phyloP scores from a whole-genome alignment of 2,113 vertebrate genomes.

The Egretta garzetta region DNA sequence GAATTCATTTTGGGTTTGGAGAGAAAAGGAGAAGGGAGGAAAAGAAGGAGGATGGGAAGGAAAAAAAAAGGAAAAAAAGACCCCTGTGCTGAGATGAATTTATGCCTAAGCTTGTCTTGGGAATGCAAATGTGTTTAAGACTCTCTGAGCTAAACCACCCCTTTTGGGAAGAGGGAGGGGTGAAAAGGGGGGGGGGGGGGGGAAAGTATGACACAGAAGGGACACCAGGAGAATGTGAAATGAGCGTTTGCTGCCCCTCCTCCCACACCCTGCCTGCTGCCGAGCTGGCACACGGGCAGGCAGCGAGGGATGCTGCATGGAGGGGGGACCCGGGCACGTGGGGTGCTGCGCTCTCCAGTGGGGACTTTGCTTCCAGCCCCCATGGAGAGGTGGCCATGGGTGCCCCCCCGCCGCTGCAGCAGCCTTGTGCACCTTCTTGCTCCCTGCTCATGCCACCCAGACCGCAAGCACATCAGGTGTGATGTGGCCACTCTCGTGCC shows the following conservation, averaged over 20 bases:
- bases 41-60: neutral
- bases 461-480: neutral
- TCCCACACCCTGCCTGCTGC: conserved; percentile 1
- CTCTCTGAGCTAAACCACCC: conserved; percentile 52
- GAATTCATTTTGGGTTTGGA: conserved; percentile 47
- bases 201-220: conserved; percentile 23
- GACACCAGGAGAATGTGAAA: conserved; percentile 36
- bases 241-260: conserved; percentile 39
- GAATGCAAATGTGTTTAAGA: conserved; percentile 70
- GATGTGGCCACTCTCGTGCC: rapidly evolving
- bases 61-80: neutral
- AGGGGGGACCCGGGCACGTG: rapidly evolving
- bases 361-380: neutral
- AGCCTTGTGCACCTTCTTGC: rapidly evolving
- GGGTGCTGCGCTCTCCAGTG: neutral
- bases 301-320: neutral
- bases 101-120: conserved; percentile 66
- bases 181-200: neutral
- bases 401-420: rapidly evolving
- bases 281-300: neutral
- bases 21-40: neutral
- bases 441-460: rapidly evolving
- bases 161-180: conserved; percentile 32
- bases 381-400: rapidly evolving
- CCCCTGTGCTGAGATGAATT: conserved; percentile 57